Percentiles rank a stretch among this genome's conserved stretches.
Conservation (phyloP, 2,113 vertebrate genomes). For the Phocoena phocoena region DNA sequence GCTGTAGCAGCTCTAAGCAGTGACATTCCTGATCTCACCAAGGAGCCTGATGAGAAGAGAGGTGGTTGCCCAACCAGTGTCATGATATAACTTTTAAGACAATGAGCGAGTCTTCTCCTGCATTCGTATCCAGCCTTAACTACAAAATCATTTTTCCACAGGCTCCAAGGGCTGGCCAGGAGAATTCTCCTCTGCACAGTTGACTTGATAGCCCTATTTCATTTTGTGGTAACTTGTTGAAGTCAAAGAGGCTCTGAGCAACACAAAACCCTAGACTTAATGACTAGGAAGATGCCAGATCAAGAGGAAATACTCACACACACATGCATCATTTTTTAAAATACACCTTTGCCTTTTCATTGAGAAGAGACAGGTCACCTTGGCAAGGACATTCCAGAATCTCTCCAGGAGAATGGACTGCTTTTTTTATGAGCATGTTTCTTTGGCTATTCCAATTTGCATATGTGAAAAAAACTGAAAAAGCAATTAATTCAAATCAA, state of each 20-base stretch:
- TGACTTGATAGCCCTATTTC: conserved; percentile 14
- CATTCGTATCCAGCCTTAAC: neutral
- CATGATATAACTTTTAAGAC: too few relatives aligned
- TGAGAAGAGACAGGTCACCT: conserved; percentile 50
- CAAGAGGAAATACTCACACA: neutral
- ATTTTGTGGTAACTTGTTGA: neutral
- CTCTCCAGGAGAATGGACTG: neutral
- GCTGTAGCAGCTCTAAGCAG: rapidly evolving
- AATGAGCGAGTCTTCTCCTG: neutral
- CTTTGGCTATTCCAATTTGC: conserved; percentile 75
- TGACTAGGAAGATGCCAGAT: neutral
- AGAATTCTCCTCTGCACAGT: neutral
- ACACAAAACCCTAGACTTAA: neutral
- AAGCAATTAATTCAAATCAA: conserved; percentile 77
- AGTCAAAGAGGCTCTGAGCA: neutral
- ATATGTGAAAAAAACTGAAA: conserved; percentile 78
- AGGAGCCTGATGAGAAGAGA: neutral
- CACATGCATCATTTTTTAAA: neutral
- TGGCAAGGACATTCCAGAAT: conserved; percentile 29
- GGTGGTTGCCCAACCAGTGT: too few relatives aligned
- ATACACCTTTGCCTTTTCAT: neutral
- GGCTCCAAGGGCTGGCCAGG: neutral
- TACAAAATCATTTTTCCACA: neutral
- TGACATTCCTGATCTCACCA: neutral
- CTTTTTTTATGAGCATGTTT: neutral